phyloP scores from a whole-genome alignment of 2,888 invertebrate species.

The Villa cingulata region DNA sequence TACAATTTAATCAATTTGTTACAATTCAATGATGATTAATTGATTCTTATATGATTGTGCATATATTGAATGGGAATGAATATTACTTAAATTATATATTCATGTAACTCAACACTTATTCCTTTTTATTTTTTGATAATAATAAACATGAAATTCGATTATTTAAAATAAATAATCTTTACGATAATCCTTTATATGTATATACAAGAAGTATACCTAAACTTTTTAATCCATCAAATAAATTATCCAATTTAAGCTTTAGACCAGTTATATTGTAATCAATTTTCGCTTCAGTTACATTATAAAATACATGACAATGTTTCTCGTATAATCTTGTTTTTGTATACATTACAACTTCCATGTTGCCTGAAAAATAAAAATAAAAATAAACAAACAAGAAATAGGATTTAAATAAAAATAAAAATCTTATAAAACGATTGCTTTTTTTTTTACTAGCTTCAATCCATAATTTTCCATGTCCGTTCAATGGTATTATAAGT shows the following conservation, averaged over 20 bases:
- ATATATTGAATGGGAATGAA: no score
- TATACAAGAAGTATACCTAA: conserved; percentile 44
- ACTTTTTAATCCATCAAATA: conserved; percentile 51
- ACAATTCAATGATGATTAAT: no score
- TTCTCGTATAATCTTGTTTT: conserved; percentile 47
- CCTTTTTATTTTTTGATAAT: no score
- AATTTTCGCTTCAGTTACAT: conserved; percentile 48
- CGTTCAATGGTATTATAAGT: conserved; percentile 50
- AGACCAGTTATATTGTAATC: conserved; percentile 50
- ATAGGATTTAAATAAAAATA: neutral
- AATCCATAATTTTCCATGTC: conserved; percentile 52
- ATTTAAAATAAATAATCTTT: no score
- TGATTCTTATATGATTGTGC: neutral
- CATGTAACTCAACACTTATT: no score
- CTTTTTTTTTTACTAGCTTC: conserved; percentile 43
- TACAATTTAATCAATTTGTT: neutral
- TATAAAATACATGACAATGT: conserved; percentile 49
- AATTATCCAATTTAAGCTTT: conserved; percentile 47
- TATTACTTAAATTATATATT: no score
- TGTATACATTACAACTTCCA: conserved; percentile 48
- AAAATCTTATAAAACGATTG: no score
- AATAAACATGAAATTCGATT: no score
- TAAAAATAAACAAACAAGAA: neutral
- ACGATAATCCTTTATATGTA: no score
- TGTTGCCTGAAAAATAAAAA: conserved; percentile 40